phyloP scores from a whole-genome alignment of 2,113 vertebrate genomes.

The Nanorana parkeri region DNA sequence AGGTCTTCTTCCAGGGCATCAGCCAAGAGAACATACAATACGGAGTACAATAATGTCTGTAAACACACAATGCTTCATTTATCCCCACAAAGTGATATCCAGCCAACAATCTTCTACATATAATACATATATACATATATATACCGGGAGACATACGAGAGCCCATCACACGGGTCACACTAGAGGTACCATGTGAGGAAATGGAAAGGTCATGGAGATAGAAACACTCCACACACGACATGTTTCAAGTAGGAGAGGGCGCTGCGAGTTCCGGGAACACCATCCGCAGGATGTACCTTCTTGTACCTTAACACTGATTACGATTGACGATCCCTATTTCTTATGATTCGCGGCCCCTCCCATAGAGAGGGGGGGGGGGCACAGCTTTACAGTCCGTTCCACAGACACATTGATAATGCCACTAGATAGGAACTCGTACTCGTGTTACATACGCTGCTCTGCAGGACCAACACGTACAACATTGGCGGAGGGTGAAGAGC shows the following conservation, averaged over 20 bases:
- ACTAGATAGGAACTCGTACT: not conserved
- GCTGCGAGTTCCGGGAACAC: not conserved
- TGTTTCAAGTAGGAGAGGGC: not conserved
- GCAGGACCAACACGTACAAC: not conserved
- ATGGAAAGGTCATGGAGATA: not conserved
- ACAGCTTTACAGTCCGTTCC: not conserved
- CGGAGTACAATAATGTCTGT: not conserved
- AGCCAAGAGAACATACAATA: too few species aligned
- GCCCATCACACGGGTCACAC: not conserved
- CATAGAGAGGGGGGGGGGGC: not conserved
- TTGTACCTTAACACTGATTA: not conserved
- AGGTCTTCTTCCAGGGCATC: too few species aligned
- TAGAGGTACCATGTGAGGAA: not conserved
- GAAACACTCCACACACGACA: not conserved
- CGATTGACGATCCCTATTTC: not conserved
- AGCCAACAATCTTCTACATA: not conserved
- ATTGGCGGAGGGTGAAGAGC: not conserved
- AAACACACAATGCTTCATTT: not conserved
- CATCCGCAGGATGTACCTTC: not conserved
- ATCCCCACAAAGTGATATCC: not conserved
- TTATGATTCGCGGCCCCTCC: not conserved
- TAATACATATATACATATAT: constrained; percentile 37
- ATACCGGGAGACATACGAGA: not conserved
- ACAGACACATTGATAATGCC: not conserved
- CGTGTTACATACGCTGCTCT: constrained; percentile 1